Evolutionary conservation across 1,140 invertebrate genomes (phyloP), one percentile per base, ranked within the genome.

Genomic region (Aphelinus certus): DNA sequence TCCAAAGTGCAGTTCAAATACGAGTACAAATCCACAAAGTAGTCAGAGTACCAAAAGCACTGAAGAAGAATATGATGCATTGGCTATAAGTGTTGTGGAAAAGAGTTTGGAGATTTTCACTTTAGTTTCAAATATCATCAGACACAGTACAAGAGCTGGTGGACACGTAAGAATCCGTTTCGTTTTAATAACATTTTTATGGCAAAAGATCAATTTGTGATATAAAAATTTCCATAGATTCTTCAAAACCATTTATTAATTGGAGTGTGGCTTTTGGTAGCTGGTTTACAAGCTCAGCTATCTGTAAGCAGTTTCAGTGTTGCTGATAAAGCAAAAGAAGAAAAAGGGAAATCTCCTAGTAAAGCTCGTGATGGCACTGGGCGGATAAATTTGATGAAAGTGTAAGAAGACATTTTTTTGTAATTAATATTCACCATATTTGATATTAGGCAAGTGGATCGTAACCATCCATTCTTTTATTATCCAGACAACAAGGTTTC

Each of bases 191-290:
- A 26, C 26, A 26, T 26, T 26, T 26, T 26, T 26, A 26, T 26
- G 26, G 0, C 26, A 26, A 26, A 26, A 26, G 26, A 26, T 75
- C 9, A 57, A 63, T 56, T 68, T 72, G 75, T 75, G 67, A 10
- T 75, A 47, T 63, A 69, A 67, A 74, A 64, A 66, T 77, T 78
- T 80, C 86, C 82, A 9, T 83, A 95, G 92, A 91, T 95, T 76
- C 91, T 95, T 75, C 96, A 97, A 88, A 98, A 97, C 88, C 92
- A 97, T 82, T 88, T 96, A 62, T 91, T 96, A 83, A 92, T 96
- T 77, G 95, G 95, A 6, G 93, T 94, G 0, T 97, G 96, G 96
- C 89, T 97, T 46, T 84, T 97, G 10, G 90, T 96, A 26, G 93
- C 93, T 69, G 96, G 96, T 7, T 88, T 97, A n/a, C 95, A 97